These are phyloP conservation scores for Cydia amplana DNA, from an alignment of 1,140 invertebrate genomes.

Conservation along the genomic window DNA sequence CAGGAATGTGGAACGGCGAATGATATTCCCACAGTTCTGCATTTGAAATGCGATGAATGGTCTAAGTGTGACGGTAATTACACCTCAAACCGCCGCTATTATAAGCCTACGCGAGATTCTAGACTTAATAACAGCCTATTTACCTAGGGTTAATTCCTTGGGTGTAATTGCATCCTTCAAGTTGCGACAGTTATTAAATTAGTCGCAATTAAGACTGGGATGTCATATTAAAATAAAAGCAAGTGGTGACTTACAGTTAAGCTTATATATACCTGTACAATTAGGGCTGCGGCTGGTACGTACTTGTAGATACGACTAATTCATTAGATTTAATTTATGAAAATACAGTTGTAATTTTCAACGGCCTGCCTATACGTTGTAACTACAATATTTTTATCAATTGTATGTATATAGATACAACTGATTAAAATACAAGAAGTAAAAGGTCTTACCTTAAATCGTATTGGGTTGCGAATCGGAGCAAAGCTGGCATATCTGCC, in stretches of 20 bases:
- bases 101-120: constrained; percentile 18
- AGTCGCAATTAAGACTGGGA: neutral
- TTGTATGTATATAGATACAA: too few relatives aligned
- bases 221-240: constrained; percentile 9
- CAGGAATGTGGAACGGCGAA: constrained; percentile 67
- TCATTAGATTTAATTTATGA: too few relatives aligned
- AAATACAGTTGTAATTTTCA: too few relatives aligned
- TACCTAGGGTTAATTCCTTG: constrained; percentile 15
- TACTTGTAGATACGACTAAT: too few relatives aligned
- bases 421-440: neutral
- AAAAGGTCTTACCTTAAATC: constrained; percentile 56
- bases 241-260: neutral
- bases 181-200: constrained; percentile 14
- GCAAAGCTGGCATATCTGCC: constrained; percentile 51
- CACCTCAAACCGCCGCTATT: neutral
- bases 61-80: constrained; percentile 20
- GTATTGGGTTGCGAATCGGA: constrained; percentile 45
- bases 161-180: constrained; percentile 18
- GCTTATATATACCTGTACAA: too few relatives aligned
- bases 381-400: neutral
- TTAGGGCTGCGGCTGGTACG: too few relatives aligned
- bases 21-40: constrained; percentile 63
- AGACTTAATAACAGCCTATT: constrained; percentile 23
- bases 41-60: constrained; percentile 48
- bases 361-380: neutral